phyloP scores from a whole-genome alignment of 1,140 invertebrate genomes.

The Lanistes nyassanus region DNA sequence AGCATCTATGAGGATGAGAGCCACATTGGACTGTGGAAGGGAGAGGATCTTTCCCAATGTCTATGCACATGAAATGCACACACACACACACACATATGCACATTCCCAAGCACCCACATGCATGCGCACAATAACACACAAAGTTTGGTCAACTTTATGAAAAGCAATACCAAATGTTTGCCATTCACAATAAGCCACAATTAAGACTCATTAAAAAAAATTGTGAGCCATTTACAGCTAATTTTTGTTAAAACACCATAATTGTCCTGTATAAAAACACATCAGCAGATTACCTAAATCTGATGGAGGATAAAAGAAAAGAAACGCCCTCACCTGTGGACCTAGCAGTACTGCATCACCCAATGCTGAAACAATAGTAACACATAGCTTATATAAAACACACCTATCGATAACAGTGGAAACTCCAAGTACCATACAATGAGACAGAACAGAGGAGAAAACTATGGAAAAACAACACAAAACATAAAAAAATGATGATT shows the following conservation, averaged over 20 bases:
- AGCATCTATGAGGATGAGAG: conserved; percentile 59
- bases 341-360: conserved; percentile 56
- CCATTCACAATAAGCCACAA: neutral
- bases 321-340: conserved; percentile 47
- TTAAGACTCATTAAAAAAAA: neutral
- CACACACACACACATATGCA: conserved; percentile 5
- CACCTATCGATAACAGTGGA: too few species aligned
- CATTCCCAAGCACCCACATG: neutral
- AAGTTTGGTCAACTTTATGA: neutral
- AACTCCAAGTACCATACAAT: too few species aligned
- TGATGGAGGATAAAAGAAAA: neutral
- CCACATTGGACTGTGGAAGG: conserved; percentile 59
- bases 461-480: too few species aligned
- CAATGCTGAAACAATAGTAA: conserved; percentile 49
- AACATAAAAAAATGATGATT: too few species aligned
- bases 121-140: neutral
- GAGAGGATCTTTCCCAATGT: conserved; percentile 59
- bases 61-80: conserved; percentile 37
- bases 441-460: too few species aligned
- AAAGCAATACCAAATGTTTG: neutral
- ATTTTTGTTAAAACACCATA: too few species aligned
- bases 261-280: too few species aligned
- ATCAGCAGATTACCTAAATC: neutral
- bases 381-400: too few species aligned
- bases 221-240: neutral